A percentile compares a stretch with the other conserved stretches of the same genome.
These are phyloP conservation scores for Thereva nobilitata DNA, from an alignment of 2,888 invertebrate genomes.

Conservation along the genomic window DNA sequence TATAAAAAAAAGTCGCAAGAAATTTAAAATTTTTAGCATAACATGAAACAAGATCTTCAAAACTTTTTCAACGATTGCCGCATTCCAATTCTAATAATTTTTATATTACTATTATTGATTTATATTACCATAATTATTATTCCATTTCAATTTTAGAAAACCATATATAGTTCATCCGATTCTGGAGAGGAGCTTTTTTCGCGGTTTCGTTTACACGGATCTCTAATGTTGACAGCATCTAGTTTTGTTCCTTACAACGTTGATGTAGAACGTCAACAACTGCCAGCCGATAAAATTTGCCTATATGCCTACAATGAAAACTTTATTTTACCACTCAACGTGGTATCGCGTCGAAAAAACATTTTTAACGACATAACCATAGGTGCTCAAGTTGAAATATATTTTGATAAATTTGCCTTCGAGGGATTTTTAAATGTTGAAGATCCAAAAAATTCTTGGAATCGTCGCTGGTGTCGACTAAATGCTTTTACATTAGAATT, in stretches of 20 bases:
- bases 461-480: slow-evolving; percentile 62
- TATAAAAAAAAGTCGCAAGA: too few relatives aligned
- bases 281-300: slow-evolving; percentile 45
- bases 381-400: slow-evolving; percentile 5
- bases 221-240: slow-evolving; percentile 48
- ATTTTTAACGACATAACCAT: slow-evolving; percentile 48
- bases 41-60: too few relatives aligned
- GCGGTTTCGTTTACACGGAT: slow-evolving; percentile 54
- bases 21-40: too few relatives aligned
- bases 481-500: slow-evolving; percentile 57
- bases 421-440: slow-evolving; percentile 62
- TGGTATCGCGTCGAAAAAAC: slow-evolving; percentile 49
- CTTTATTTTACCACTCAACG: slow-evolving; percentile 46
- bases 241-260: slow-evolving; percentile 51
- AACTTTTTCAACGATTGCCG: too few relatives aligned
- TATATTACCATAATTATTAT: neutral
- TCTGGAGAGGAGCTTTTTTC: slow-evolving; percentile 50
- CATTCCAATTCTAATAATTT: too few relatives aligned
- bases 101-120: too few relatives aligned
- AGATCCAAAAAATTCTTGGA: slow-evolving; percentile 59
- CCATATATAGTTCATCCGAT: slow-evolving; percentile 42
- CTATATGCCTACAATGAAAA: slow-evolving; percentile 46
- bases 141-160: slow-evolving; percentile 22
- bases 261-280: slow-evolving; percentile 16
- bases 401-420: slow-evolving; percentile 38